Evolutionary conservation across 2,113 vertebrate genomes (phyloP).

Genomic region (Monopterus albus): DNA sequence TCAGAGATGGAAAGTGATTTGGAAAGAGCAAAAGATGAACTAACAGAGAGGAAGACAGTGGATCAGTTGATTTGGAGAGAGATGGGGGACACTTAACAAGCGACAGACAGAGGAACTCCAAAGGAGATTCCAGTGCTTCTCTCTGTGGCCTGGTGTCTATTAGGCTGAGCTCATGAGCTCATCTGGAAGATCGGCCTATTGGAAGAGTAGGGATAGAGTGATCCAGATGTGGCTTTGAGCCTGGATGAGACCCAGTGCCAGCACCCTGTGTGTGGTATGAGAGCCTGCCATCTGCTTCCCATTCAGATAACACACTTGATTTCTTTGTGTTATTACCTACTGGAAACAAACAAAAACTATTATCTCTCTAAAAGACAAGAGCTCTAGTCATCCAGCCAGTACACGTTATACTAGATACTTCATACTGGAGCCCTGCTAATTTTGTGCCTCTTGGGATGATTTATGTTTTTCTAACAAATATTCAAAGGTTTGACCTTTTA

Average conservation of each 20-base stretch:
- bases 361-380: constrained; percentile 47
- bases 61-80: constrained; percentile 18
- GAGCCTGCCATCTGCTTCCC: constrained; percentile 77
- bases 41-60: constrained; percentile 6
- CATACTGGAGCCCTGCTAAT: no score
- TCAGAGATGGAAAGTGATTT: neutral
- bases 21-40: constrained; percentile 11
- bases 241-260: constrained; percentile 72
- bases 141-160: constrained; percentile 68
- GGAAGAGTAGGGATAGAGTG: constrained; percentile 60
- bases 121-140: constrained; percentile 40
- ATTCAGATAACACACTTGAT: constrained; percentile 68
- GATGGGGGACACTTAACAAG: constrained; percentile 29
- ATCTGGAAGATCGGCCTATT: constrained; percentile 73
- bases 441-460: no score
- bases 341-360: constrained; percentile 79
- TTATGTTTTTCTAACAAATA: neutral
- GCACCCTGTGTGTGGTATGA: constrained; percentile 80
- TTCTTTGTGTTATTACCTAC: constrained; percentile 75
- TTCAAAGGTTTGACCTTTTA: neutral
- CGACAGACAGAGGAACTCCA: constrained; percentile 34
- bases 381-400: neutral
- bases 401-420: no score
- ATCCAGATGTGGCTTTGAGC: constrained; percentile 75
- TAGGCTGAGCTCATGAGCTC: constrained; percentile 74